Conservation (phyloP, 2,797 vertebrate genomes). For the Avahi laniger region DNA sequence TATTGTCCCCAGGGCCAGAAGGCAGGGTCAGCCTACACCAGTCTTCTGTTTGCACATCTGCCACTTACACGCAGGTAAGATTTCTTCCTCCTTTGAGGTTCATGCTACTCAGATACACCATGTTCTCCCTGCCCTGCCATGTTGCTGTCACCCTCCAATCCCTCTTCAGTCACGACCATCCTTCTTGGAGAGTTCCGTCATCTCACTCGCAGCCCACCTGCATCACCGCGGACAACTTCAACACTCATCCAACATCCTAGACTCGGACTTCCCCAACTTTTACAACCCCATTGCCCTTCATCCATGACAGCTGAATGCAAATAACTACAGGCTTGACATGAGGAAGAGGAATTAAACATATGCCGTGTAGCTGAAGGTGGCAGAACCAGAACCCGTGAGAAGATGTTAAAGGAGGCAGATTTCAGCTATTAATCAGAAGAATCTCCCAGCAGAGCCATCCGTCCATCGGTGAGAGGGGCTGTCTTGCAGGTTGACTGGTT, state of each 20-base stretch:
- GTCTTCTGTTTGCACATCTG: not conserved
- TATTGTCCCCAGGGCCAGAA: not conserved
- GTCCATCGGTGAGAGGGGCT: not conserved
- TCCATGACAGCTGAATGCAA: not conserved
- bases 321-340: not conserved
- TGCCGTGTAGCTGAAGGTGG: not conserved
- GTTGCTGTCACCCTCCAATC: not conserved
- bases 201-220: not conserved
- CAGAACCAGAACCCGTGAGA: not conserved
- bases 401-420: not conserved
- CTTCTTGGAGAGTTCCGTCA: not conserved
- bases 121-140: not conserved
- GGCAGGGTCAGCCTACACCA: not conserved
- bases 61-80: not conserved
- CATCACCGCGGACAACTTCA: not conserved
- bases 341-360: not conserved
- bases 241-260: not conserved
- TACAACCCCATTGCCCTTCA: not conserved
- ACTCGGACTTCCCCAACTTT: not conserved
- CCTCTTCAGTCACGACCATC: not conserved
- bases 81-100: not conserved
- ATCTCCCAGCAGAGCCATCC: not conserved
- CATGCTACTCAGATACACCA: not conserved
- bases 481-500: not conserved
- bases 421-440: not conserved